Conservation (phyloP, 2,888 invertebrate genomes). For the Pegoplata infirma region DNA sequence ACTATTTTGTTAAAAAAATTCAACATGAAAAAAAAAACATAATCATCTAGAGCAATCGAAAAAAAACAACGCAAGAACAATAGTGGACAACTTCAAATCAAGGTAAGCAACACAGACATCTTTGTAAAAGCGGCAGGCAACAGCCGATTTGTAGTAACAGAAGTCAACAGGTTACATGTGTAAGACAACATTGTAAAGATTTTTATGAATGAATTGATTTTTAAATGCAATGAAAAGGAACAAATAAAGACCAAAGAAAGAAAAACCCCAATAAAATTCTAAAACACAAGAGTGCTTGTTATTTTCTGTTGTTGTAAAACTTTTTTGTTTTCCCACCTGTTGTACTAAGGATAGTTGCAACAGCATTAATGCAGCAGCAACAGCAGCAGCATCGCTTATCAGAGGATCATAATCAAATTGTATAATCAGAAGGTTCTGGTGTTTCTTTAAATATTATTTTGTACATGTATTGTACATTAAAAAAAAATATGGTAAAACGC, state of each 20-base stretch:
- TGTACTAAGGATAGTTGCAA: slow-evolving; percentile 11
- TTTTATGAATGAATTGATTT: slow-evolving; percentile 58
- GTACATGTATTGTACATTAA: too few relatives aligned
- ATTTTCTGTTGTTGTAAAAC: background rate
- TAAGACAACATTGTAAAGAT: slow-evolving; percentile 2
- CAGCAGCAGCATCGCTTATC: slow-evolving; percentile 40
- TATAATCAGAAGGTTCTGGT: background rate
- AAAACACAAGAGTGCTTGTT: background rate
- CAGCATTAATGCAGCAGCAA: slow-evolving; percentile 6
- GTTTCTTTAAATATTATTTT: too few relatives aligned
- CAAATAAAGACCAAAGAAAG: background rate
- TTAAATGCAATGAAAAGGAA: background rate
- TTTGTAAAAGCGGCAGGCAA: too few relatives aligned
- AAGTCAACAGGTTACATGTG: slow-evolving; percentile 47
- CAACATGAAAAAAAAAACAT: background rate
- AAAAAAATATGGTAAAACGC: too few relatives aligned
- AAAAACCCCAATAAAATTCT: slow-evolving; percentile 1
- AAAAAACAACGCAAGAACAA: background rate
- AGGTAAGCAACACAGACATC: too few relatives aligned
- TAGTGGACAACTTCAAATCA: background rate
- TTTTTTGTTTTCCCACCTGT: slow-evolving; percentile 47
- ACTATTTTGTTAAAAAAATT: slow-evolving; percentile 10
- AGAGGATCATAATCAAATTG: slow-evolving; percentile 30
- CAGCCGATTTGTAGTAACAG: slow-evolving; percentile 5
- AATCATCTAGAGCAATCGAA: background rate